phyloP scores from a whole-genome alignment of 1,140 invertebrate species.

The Lithobius niger region DNA sequence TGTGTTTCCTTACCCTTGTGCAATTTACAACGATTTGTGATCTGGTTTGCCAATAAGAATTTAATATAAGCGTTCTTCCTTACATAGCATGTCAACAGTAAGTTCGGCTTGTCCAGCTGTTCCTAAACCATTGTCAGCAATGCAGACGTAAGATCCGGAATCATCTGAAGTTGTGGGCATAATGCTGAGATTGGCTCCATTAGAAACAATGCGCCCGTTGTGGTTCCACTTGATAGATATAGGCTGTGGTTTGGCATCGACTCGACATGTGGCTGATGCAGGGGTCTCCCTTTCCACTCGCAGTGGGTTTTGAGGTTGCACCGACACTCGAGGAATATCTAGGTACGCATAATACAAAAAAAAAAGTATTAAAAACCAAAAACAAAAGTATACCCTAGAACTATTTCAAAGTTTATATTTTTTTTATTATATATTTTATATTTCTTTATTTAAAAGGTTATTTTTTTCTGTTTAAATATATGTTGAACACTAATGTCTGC shows the following conservation, averaged over 20 bases:
- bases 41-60: no score
- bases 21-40: no score
- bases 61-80: no score
- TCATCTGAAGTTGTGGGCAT: conserved; percentile 35
- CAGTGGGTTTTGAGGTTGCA: conserved; percentile 77
- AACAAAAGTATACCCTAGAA: no score
- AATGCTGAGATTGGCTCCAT: conserved; percentile 21
- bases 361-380: no score
- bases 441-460: no score
- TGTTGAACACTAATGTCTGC: no score
- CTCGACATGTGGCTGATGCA: conserved; percentile 66
- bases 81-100: conserved; percentile 61
- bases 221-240: conserved; percentile 64
- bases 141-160: conserved; percentile 70
- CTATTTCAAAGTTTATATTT: no score
- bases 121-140: conserved; percentile 67
- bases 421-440: no score
- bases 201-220: conserved; percentile 48
- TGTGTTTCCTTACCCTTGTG: no score
- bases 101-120: conserved; percentile 61
- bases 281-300: conserved; percentile 67
- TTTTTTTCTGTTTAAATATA: no score
- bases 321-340: conserved; percentile 77
- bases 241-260: conserved; percentile 76
- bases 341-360: no score